A percentile compares a stretch with the other conserved stretches of the same genome.
phyloP scores from a whole-genome alignment of 37 sponge, comb jelly and placozoan genomes.

The Axinella damicornis region DNA sequence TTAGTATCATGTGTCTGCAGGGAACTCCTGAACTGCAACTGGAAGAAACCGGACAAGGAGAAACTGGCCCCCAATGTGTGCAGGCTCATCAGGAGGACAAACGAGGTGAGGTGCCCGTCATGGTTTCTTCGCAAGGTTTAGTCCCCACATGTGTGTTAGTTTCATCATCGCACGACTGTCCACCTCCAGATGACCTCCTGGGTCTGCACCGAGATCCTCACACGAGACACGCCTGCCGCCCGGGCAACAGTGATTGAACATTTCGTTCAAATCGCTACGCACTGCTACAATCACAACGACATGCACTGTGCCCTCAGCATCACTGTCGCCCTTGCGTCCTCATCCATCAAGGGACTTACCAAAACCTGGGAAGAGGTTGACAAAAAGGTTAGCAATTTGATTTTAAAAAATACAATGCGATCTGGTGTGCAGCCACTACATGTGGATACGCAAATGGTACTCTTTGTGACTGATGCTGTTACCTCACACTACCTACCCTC shows the following conservation, averaged over 20 bases:
- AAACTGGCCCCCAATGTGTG: conserved; percentile 69
- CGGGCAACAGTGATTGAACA: conserved; percentile 69
- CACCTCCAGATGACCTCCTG: conserved; percentile 68
- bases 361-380: conserved; percentile 74
- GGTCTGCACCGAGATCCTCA: conserved; percentile 80
- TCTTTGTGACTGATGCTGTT: too few relatives aligned
- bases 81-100: conserved; percentile 69
- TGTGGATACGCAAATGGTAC: too few relatives aligned
- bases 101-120: conserved; percentile 54
- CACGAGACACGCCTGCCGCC: conserved; percentile 31
- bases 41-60: conserved; percentile 75
- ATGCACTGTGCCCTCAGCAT: conserved; percentile 73
- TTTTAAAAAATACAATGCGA: neutral
- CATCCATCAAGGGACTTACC: conserved; percentile 49
- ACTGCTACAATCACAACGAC: conserved; percentile 80
- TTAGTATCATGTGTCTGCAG: conserved; percentile 9
- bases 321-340: conserved; percentile 70
- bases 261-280: conserved; percentile 71
- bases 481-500: neutral
- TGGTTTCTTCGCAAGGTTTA: neutral
- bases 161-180: neutral
- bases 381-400: conserved; percentile 51
- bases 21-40: conserved; percentile 72
- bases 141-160: neutral
- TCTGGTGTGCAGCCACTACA: neutral